Evolutionary conservation across 2,113 vertebrate genomes (phyloP).

Genomic region (Strix uralensis): DNA sequence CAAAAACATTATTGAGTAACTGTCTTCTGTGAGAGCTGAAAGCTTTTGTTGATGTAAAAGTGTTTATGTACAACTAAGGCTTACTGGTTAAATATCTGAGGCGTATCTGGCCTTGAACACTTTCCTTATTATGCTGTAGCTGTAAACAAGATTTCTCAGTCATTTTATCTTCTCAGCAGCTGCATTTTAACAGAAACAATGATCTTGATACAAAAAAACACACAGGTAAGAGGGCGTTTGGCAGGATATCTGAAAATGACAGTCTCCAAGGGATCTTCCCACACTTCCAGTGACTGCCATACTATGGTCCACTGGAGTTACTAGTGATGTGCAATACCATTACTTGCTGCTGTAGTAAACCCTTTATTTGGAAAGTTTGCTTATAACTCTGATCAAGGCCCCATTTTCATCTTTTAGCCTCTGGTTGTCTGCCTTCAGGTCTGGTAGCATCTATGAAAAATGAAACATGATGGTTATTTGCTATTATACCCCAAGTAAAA

Average conservation of each 20-base stretch:
- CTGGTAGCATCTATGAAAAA: slow-evolving; percentile 90
- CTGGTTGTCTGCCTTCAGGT: slow-evolving; percentile 99
- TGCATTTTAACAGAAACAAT: slow-evolving; percentile 81
- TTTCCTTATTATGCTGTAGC: slow-evolving; percentile 83
- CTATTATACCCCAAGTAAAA: background rate
- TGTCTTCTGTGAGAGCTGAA: slow-evolving; percentile 87
- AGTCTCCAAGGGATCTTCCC: slow-evolving; percentile 73
- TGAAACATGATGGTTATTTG: slow-evolving; percentile 12
- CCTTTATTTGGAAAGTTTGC: slow-evolving; percentile 93
- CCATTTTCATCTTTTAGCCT: slow-evolving; percentile 99
- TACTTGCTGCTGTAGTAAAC: slow-evolving; percentile 79
- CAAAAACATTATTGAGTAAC: slow-evolving; percentile 86
- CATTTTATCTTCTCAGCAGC: slow-evolving; percentile 85
- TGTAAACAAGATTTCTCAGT: slow-evolving; percentile 93
- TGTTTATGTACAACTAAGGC: slow-evolving; percentile 99
- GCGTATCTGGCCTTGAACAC: slow-evolving; percentile 87
- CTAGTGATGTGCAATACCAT: slow-evolving; percentile 88
- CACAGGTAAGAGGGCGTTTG: slow-evolving; percentile 80
- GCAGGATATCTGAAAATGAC: slow-evolving; percentile 80
- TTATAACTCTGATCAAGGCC: slow-evolving; percentile 94
- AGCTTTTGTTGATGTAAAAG: slow-evolving; percentile 83
- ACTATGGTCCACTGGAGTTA: slow-evolving; percentile 80
- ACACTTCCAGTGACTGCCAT: slow-evolving; percentile 75
- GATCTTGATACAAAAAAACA: slow-evolving; percentile 77
- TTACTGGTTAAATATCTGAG: slow-evolving; percentile 98